Evolutionary conservation across 2,797 vertebrate species (phyloP), one percentile per base, ranked within the genome.

Genomic region (Phalloptychus januarius): DNA sequence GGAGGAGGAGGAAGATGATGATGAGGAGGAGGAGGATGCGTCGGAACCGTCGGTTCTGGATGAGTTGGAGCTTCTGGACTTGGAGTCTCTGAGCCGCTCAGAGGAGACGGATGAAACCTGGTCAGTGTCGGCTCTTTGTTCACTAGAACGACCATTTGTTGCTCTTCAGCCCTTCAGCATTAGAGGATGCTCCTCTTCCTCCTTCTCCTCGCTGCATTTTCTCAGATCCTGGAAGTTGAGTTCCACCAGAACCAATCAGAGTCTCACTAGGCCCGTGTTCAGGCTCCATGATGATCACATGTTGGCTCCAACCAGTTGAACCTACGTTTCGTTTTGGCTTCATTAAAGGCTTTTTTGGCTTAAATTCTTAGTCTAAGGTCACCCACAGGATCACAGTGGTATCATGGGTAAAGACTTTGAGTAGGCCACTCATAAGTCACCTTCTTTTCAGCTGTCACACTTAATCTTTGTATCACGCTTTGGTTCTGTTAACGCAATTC

Each of bases 41-140:
- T 63, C 79, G 25, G 89, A 91, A 20, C 85, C 79, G 33, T 95
- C 96, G 75, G 85, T 95, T 78, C 93, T 98, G 95, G 97, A 99
- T 7, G 96, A 97, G 83, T 95, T 98, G 93, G 96, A 97, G 86
- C 90, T 96, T 44, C 83, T 99, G 92, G 97, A 99, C 79, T 88
- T 98, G 85, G 95, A 97, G 69, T 94, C 87, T 61, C 48, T 96
- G 31, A 88, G 91, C 67, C 88, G 92, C 85, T 89, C 89, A 20
- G 92, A 92, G 1, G 92, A 95, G 48, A 94, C 96, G 13, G 96
- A 97, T 11, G 97, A 97, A 84, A 97, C 96, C 56, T 99, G 98
- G 98, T 99, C 93, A 89, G 50, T 63, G 4, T 7, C 46, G 2
- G 0, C n/a, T 72, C 12, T 54, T 71, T 38, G 16, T 7, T 71